Evolutionary conservation across 2,113 vertebrate genomes (phyloP), one percentile per base, ranked within the genome.

Genomic region (Vanacampus margaritifer): DNA sequence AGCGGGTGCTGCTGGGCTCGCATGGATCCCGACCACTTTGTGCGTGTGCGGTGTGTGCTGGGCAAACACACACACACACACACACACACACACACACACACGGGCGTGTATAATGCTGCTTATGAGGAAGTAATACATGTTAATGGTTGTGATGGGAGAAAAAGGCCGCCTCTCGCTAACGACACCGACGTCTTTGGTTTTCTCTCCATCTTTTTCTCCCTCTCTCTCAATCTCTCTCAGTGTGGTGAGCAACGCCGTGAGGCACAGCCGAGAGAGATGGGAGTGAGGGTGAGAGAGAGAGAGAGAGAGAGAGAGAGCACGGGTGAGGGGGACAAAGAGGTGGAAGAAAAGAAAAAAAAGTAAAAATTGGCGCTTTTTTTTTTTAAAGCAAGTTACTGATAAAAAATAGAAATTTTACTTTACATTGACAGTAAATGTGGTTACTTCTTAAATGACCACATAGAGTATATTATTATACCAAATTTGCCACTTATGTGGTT

Each of bases 71-170:
- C 17, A 59, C 57, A n/a, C 57, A 17, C 28, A 35, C 26, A 35
- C 50, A 53, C n/a, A n/a, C n/a, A n/a, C n/a, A n/a, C n/a, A n/a
- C n/a, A n/a, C n/a, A n/a, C n/a, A n/a, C n/a, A n/a, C n/a, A n/a
- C n/a, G n/a, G n/a, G n/a, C n/a, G 51, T 23, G 24, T 53, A 26
- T 53, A 16, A 3, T 17, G 24, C n/a, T 23, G 21, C 11, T 12
- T 13, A 39, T 41, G 59, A 62, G n/a, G 60, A 79, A 60, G 65
- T 65, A 69, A 63, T 81, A 65, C 50, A 71, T 72, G 62, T 73
- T 75, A 74, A 74, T 81, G 67, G 53, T 79, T 77, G 43, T 64
- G 50, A 67, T 73, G 46, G 66, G 71, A 80, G 65, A 71, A 46
- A n/a, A 64, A 73, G 23, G 12, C 60, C n/a, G 39, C 19, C 37